Evolutionary conservation across 2,888 invertebrate genomes (phyloP).

Genomic region (Drosophila buzzatii): DNA sequence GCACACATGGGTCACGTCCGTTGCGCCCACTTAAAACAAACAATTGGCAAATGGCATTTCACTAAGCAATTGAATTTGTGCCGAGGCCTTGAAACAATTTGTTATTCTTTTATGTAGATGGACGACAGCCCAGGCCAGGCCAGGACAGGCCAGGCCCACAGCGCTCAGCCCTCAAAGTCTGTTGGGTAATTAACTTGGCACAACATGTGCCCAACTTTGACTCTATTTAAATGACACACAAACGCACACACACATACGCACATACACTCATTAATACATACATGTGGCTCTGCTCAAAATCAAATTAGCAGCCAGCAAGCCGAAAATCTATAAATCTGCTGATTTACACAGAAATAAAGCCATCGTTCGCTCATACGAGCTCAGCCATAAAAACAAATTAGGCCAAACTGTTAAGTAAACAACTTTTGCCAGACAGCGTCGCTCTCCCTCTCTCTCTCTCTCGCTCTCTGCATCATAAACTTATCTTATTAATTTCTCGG

Average conservation of each 20-base stretch:
- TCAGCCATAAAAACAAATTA: constrained; percentile 77
- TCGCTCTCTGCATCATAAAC: constrained; percentile 43
- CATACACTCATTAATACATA: too few relatives aligned
- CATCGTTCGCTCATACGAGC: constrained; percentile 40
- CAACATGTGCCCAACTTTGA: constrained; percentile 68
- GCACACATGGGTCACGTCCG: constrained; percentile 46
- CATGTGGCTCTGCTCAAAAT: constrained; percentile 66
- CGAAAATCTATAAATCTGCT: constrained; percentile 75
- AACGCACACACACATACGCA: background rate
- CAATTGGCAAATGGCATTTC: constrained; percentile 76
- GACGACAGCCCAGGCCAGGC: constrained; percentile 3
- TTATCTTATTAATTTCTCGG: constrained; percentile 79
- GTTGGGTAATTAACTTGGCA: constrained; percentile 73
- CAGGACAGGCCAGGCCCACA: background rate
- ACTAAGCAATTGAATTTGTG: constrained; percentile 74
- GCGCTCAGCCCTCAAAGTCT: constrained; percentile 8
- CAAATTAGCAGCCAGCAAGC: constrained; percentile 75
- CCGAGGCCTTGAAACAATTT: constrained; percentile 80
- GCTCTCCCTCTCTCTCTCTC: background rate
- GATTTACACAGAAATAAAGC: constrained; percentile 78
- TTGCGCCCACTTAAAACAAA: constrained; percentile 75
- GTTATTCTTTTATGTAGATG: constrained; percentile 57
- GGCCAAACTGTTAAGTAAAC: constrained; percentile 82
- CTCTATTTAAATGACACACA: constrained; percentile 64
- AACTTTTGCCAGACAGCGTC: constrained; percentile 53